Conservation (phyloP, 1,140 invertebrate genomes). For the Diprion similis region DNA sequence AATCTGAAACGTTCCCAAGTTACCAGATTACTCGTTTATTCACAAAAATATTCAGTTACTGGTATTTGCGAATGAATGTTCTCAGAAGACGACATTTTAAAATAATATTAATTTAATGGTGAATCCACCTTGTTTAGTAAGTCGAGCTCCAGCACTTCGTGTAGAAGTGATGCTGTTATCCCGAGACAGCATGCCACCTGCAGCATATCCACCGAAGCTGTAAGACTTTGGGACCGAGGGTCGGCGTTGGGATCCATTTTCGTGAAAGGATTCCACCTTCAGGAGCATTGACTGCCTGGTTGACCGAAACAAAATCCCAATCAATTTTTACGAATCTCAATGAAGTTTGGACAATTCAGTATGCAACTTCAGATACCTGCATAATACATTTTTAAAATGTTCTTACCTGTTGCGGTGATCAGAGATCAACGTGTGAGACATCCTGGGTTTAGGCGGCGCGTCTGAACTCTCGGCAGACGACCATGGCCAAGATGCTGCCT, state of each 20-base stretch:
- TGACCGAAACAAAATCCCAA: neutral
- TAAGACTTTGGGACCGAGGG: slow-evolving; percentile 82
- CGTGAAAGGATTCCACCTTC: slow-evolving; percentile 66
- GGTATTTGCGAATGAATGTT: neutral
- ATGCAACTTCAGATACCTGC: slow-evolving; percentile 13
- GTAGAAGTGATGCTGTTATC: slow-evolving; percentile 63
- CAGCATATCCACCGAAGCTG: slow-evolving; percentile 84
- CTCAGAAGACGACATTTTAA: neutral
- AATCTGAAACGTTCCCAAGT: slow-evolving; percentile 63
- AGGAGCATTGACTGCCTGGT: slow-evolving; percentile 55
- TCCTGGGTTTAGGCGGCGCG: slow-evolving; percentile 48
- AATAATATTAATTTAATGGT: slow-evolving; percentile 3
- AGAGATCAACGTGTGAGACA: slow-evolving; percentile 45
- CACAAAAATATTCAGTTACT: neutral
- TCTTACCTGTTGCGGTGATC: slow-evolving; percentile 48
- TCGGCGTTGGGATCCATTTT: slow-evolving; percentile 60
- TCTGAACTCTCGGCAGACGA: slow-evolving; percentile 61
- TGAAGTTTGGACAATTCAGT: neutral
- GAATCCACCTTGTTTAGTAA: slow-evolving; percentile 77
- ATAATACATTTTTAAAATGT: neutral
- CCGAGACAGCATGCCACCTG: slow-evolving; percentile 61
- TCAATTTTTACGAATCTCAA: neutral
- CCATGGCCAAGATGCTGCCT: slow-evolving; percentile 58
- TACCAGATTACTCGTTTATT: neutral
- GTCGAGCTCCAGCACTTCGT: slow-evolving; percentile 62